These are phyloP conservation scores for Mesodorylaimus sp. DNA, from an alignment of 2,888 invertebrate species.

Conservation along the genomic window DNA sequence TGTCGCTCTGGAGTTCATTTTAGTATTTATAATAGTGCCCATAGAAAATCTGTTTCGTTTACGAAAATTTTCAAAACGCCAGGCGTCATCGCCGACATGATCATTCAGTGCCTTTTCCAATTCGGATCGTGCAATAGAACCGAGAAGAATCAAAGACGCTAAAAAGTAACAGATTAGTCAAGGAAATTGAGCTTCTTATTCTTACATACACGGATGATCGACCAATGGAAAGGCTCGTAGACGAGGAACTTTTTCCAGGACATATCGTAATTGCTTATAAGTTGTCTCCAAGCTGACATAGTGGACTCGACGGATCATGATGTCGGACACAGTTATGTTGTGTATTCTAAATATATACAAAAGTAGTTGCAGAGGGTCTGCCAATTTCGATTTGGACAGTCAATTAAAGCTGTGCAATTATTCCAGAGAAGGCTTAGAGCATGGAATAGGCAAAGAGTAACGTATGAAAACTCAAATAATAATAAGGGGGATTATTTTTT, in stretches of 20 bases:
- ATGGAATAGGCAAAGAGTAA: no score
- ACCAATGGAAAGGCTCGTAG: slow-evolving; percentile 80
- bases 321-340: slow-evolving; percentile 81
- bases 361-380: no score
- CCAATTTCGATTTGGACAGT: no score
- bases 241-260: slow-evolving; percentile 53
- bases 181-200: not conserved
- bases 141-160: slow-evolving; percentile 1
- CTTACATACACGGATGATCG: slow-evolving; percentile 49
- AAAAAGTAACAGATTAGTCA: not conserved
- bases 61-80: slow-evolving; percentile 19
- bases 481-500: no score
- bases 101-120: slow-evolving; percentile 23
- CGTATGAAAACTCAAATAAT: no score
- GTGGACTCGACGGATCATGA: slow-evolving; percentile 54
- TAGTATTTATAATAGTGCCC: no score
- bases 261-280: slow-evolving; percentile 65
- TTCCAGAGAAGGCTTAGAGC: no score
- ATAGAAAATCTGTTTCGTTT: no score
- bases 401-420: no score
- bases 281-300: slow-evolving; percentile 50
- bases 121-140: slow-evolving; percentile 19
- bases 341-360: no score
- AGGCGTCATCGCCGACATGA: slow-evolving; percentile 20
- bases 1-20: no score